phyloP scores from a whole-genome alignment of 1,140 invertebrate species.

The Ceratina japonica region DNA sequence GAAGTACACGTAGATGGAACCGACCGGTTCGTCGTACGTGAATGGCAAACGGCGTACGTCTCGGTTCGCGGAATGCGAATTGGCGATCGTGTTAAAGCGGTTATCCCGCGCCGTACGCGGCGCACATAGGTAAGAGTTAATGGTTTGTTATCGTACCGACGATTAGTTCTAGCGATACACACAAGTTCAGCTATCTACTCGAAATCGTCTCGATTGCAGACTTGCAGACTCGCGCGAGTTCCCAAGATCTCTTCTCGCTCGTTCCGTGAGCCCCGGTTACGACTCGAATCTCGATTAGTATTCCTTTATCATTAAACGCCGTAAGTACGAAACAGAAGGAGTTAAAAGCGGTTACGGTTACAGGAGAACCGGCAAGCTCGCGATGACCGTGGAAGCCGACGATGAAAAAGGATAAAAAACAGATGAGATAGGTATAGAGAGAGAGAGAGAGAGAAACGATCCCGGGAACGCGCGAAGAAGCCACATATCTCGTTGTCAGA shows the following conservation, averaged over 20 bases:
- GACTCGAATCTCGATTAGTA: too few species aligned
- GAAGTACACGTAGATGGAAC: too few species aligned
- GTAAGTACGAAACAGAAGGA: background rate
- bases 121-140: conserved; percentile 16
- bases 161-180: background rate
- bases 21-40: too few species aligned
- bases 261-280: too few species aligned
- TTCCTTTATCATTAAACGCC: too few species aligned
- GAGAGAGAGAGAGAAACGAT: background rate
- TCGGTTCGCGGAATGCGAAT: background rate
- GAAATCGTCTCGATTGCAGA: background rate
- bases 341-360: too few species aligned
- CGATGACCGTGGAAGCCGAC: too few species aligned
- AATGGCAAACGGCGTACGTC: background rate
- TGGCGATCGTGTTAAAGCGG: conserved; percentile 43
- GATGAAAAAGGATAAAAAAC: background rate
- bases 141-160: conserved; percentile 25
- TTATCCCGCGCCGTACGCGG: conserved; percentile 9
- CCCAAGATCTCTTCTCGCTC: conserved; percentile 22
- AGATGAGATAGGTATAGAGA: background rate
- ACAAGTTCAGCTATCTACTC: conserved; percentile 50
- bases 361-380: too few species aligned
- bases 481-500: conserved; percentile 62
- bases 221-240: conserved; percentile 7
- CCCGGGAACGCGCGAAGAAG: conserved; percentile 37